Evolutionary conservation across 2,797 vertebrate genomes (phyloP), one percentile per base, ranked within the genome.

Genomic region (Rhynchotus rufescens): DNA sequence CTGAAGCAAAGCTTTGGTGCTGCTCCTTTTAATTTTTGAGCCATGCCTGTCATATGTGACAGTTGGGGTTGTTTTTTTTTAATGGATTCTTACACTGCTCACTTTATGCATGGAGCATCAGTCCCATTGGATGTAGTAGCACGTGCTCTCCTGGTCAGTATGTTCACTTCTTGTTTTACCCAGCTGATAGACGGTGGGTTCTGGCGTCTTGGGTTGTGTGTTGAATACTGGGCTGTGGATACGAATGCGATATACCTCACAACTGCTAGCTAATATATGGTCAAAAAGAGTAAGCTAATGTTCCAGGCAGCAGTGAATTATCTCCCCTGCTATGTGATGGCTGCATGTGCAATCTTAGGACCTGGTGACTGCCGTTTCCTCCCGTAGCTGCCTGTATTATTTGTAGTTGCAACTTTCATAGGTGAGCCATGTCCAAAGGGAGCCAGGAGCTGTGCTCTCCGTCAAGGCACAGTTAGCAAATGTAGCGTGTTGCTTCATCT

Each of bases 1-100:
- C 73, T 84, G 71, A 95, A 95, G 72, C 69, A 92, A 49, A 81
- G 85, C 6, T 9, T 85, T 1, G 0, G 36, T 92, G 92, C 88
- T 97, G 83, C 86, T 96, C 62, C 91, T 96, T 93, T 92, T 87
- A 93, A 4, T 59, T 97, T 96, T 96, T 94, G 93, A 97, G 96
- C 93, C 94, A 76, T 83, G 57, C 90, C 87, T 90, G 77, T 79
- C 85, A 80, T 87, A 69, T 91, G n/a, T 95, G 49, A 78, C 64
- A 72, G 36, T 88, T 73, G 38, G 28, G 20, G 44, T 93, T 66
- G 57, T 38, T 49, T 68, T 76, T 86, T 49, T 77, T n/a, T 80
- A 64, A 64, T 80, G 69, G 25, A 5, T 23, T 73, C 94, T 89
- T 95, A 28, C 89, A 85, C 84, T 93, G 60, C 86, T 93, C 79